Percentiles rank a stretch among this genome's conserved stretches.
These are phyloP conservation scores for Vanessa atalanta DNA, from an alignment of 1,140 invertebrate species.

Conservation along the genomic window DNA sequence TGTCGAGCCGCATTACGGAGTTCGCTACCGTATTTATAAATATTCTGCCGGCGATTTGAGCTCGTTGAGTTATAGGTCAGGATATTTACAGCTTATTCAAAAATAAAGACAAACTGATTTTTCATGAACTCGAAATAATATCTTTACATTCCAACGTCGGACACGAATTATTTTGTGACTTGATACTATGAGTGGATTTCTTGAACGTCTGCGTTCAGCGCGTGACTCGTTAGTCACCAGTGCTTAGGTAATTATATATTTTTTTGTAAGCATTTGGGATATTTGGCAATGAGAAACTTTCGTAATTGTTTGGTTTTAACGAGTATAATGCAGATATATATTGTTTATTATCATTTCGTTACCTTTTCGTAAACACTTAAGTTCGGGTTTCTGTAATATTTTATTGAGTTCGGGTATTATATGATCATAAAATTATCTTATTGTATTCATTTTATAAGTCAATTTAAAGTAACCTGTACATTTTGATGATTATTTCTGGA, in stretches of 20 bases:
- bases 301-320: neutral
- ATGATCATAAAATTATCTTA: too few species aligned
- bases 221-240: neutral
- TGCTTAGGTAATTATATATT: neutral
- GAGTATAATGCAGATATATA: too few species aligned
- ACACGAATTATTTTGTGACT: slow-evolving; percentile 28
- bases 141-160: slow-evolving; percentile 18
- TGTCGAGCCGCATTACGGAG: slow-evolving; percentile 71
- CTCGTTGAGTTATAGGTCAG: slow-evolving; percentile 70
- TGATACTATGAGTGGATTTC: slow-evolving; percentile 8
- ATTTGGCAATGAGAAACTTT: neutral
- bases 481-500: too few species aligned
- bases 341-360: too few species aligned
- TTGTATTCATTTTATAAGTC: too few species aligned
- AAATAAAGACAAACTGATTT: slow-evolving; percentile 54
- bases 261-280: too few species aligned
- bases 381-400: too few species aligned
- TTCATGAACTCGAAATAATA: slow-evolving; percentile 39
- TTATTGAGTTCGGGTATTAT: too few species aligned
- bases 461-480: too few species aligned
- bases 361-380: too few species aligned
- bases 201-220: neutral
- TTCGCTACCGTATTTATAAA: slow-evolving; percentile 77
- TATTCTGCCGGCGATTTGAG: slow-evolving; percentile 69
- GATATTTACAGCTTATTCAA: slow-evolving; percentile 66